Percentiles rank a stretch among this genome's conserved stretches.
Evolutionary conservation across 2,797 vertebrate species (phyloP).

Genomic region (Enteromius treurensis): DNA sequence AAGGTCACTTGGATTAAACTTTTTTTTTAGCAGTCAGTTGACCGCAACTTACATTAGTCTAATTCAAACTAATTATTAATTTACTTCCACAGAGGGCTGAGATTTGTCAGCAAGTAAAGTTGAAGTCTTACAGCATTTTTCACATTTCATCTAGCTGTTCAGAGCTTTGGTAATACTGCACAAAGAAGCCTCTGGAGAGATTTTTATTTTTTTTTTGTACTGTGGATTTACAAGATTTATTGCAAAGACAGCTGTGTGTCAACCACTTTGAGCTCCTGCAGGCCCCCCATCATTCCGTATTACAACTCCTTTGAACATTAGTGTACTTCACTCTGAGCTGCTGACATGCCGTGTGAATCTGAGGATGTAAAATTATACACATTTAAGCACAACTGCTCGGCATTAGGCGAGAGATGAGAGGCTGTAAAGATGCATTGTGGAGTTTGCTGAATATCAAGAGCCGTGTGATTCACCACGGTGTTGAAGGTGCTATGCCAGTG

Average conservation of each 20-base stretch:
- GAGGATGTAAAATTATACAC: slow-evolving; percentile 78
- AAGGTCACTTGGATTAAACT: slow-evolving; percentile 47
- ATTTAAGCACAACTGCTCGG: slow-evolving; percentile 72
- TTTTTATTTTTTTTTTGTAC: slow-evolving; percentile 58
- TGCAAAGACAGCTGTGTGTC: slow-evolving; percentile 84
- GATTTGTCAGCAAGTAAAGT: slow-evolving; percentile 50
- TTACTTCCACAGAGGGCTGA: slow-evolving; percentile 14
- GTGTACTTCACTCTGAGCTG: slow-evolving; percentile 75
- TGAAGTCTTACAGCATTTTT: slow-evolving; percentile 53
- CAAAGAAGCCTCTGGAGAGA: slow-evolving; percentile 69
- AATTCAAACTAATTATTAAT: slow-evolving; percentile 53
- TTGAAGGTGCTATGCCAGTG: slow-evolving; percentile 46
- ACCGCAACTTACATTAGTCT: slow-evolving; percentile 17
- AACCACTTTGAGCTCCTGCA: slow-evolving; percentile 73
- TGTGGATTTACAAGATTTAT: slow-evolving; percentile 83
- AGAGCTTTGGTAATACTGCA: slow-evolving; percentile 71
- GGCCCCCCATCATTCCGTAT: slow-evolving; percentile 78
- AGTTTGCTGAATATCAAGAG: slow-evolving; percentile 70
- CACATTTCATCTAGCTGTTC: slow-evolving; percentile 56
- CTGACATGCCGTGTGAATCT: slow-evolving; percentile 80
- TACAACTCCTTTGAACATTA: slow-evolving; percentile 82
- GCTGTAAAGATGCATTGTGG: slow-evolving; percentile 65
- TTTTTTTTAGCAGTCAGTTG: slow-evolving; percentile 32
- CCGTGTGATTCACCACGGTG: slow-evolving; percentile 64
- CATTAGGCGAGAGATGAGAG: slow-evolving; percentile 69